These are phyloP conservation scores for Physeter macrocephalus DNA, from an alignment of 2,113 vertebrate genomes.

Conservation along the genomic window DNA sequence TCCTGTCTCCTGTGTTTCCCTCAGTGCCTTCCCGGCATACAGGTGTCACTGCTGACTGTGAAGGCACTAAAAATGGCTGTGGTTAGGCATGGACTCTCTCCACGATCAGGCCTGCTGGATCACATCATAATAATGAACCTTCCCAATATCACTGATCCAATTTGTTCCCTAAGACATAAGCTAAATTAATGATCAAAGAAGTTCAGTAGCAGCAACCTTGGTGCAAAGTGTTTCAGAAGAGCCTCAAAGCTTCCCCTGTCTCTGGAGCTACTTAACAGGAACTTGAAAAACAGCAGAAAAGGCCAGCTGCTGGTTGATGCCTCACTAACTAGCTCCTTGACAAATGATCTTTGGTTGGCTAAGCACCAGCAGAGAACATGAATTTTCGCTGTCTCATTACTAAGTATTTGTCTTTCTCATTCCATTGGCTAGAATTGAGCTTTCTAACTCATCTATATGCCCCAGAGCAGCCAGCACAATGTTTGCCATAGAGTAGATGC, in stretches of 20 bases:
- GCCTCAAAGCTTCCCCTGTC: background rate
- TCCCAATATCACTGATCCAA: background rate
- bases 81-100: background rate
- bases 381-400: background rate
- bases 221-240: conserved; percentile 23
- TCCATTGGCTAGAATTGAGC: background rate
- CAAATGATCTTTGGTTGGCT: background rate
- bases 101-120: background rate
- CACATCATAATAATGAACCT: background rate
- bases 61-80: too few species aligned
- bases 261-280: background rate
- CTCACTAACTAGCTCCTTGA: conserved; percentile 15
- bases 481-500: background rate
- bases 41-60: background rate
- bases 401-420: conserved; percentile 13
- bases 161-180: background rate
- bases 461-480: background rate
- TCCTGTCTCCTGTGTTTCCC: background rate
- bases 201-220: background rate
- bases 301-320: background rate
- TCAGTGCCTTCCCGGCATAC: background rate
- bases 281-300: background rate
- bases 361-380: conserved; percentile 2
- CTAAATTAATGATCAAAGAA: conserved; percentile 22
- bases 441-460: background rate